A percentile compares a stretch with the other conserved stretches of the same genome.
Evolutionary conservation across 2,888 invertebrate genomes (phyloP).

Genomic region (Chrysolina haemoptera): DNA sequence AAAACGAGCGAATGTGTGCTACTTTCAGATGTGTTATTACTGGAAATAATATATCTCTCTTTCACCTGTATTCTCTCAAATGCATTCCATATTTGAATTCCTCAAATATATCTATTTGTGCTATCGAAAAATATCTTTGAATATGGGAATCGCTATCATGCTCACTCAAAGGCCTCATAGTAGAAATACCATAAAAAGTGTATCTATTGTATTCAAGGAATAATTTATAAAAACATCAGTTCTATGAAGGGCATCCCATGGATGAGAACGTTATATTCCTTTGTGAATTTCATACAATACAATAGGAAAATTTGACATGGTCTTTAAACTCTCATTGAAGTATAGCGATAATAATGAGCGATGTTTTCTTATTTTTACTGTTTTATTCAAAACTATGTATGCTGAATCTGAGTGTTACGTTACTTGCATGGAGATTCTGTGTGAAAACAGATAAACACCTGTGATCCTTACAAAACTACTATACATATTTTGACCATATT

Average conservation of each 20-base stretch:
- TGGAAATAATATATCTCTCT: too few relatives aligned
- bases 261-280: neutral
- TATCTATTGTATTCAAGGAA: constrained; percentile 9
- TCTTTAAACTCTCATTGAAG: neutral
- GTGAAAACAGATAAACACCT: too few relatives aligned
- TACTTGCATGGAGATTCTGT: too few relatives aligned
- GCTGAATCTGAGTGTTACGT: too few relatives aligned
- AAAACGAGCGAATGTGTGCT: too few relatives aligned
- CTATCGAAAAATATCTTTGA: neutral
- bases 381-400: too few relatives aligned
- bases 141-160: constrained; percentile 12
- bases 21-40: too few relatives aligned
- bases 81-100: too few relatives aligned
- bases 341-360: neutral
- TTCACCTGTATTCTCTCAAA: too few relatives aligned
- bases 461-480: too few relatives aligned
- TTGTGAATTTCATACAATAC: neutral
- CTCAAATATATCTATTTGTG: neutral
- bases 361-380: neutral
- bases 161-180: constrained; percentile 6
- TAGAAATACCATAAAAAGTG: neutral
- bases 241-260: neutral
- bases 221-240: constrained; percentile 7
- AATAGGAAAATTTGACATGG: constrained; percentile 2
- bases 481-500: too few relatives aligned